Evolutionary conservation across 2,797 vertebrate species (phyloP), one percentile per base, ranked within the genome.

Genomic region (Galagoides demidoff): DNA sequence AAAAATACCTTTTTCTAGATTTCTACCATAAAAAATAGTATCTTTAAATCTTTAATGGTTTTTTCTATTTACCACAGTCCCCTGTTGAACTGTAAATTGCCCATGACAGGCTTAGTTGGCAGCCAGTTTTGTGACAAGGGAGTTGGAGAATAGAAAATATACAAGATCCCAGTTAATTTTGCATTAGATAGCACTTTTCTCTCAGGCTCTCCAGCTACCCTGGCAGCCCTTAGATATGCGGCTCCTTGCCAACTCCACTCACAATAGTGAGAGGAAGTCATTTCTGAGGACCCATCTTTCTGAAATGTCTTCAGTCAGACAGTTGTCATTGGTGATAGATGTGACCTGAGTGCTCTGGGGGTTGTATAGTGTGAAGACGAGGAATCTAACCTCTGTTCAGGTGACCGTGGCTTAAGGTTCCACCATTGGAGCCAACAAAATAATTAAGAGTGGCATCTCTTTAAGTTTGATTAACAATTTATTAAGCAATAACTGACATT

Each of bases 381-480:
- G 94, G 66, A 92, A 43, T 81, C 59, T 66, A 86, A 91, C 61
- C 73, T 90, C 43, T 91, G 87, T 61, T 84, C n/a, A 39, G 64
- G 52, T 90, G 70, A 81, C 43, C n/a, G 2, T 91, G 43, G 52
- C 84, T 89, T 83, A 84, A 84, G 45, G 27, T 76, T 73, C 37
- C 14, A 57, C 37, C 61, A 70, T 3, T 84, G 45, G 94, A 97
- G 70, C 34, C 76, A 95, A 86, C 20, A 25, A 70, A 76, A 86
- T 77, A 92, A 90, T 90, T 63, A 94, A 55, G 27, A 95, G 9
- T 68, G 17, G 39, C 52, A 83, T 78, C 39, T 90, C 61, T 57
- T 7, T 88, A 91, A 78, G 71, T 95, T 45, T 92, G 34, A 94
- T 81, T 73, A 92, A 63, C 45, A 95, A 66, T 92, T 94, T 96